These are phyloP conservation scores for Spialia ferax DNA, from an alignment of 2,888 invertebrate genomes.

Conservation along the genomic window DNA sequence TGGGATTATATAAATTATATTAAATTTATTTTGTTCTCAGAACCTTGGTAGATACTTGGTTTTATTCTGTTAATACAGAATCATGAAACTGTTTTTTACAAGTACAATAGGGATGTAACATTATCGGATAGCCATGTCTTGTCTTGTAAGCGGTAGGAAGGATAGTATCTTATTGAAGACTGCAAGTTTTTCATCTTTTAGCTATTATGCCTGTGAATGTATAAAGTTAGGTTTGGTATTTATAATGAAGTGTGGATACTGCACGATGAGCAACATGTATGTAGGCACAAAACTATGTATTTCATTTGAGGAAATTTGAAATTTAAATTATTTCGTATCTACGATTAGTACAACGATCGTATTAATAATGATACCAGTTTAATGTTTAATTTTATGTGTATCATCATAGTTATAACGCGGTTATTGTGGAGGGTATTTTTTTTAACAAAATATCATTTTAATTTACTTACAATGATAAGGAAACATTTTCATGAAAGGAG, in stretches of 20 bases:
- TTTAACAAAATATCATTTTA: constrained; percentile 1
- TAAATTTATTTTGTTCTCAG: no score
- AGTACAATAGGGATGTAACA: constrained; percentile 18
- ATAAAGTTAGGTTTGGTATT: constrained; percentile 63
- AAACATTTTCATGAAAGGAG: neutral
- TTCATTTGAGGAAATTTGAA: constrained; percentile 18
- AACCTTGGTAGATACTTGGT: no score
- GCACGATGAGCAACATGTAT: constrained; percentile 13
- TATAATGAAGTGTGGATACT: constrained; percentile 48
- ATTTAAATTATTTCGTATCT: neutral
- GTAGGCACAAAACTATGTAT: constrained; percentile 1
- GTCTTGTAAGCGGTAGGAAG: constrained; percentile 68
- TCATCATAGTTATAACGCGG: neutral
- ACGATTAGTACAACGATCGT: neutral
- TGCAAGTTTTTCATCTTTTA: constrained; percentile 79
- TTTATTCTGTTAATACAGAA: neutral
- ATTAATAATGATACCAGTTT: neutral
- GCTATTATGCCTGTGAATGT: constrained; percentile 73
- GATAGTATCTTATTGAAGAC: constrained; percentile 82
- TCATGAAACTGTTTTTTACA: constrained; percentile 34
- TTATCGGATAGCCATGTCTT: constrained; percentile 69
- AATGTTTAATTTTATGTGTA: neutral
- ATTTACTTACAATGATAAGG: constrained; percentile 10
- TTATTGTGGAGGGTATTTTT: neutral
- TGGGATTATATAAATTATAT: no score